Base-by-base conservation (phyloP, 2,113 vertebrate genomes). In the Taurulus bubalis region DNA sequence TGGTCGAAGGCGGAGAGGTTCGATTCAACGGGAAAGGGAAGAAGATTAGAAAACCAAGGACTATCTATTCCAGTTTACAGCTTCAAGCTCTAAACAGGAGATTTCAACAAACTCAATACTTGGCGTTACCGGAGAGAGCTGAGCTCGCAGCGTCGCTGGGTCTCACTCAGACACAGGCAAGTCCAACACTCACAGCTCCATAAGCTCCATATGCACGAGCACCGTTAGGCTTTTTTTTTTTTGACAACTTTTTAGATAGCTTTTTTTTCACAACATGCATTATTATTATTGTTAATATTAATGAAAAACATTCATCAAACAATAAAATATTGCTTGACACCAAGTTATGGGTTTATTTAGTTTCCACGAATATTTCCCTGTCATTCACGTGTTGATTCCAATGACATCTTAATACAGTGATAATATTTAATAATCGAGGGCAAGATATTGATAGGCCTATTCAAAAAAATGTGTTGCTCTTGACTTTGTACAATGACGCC, bases 1-100 rank as follows among this genome's bases (percentile, higher is more conserved):
- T 99, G 90, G 98, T 99, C 88, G 98, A 99, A 95, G 98, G 98
- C 63, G 98, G 98, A 62, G 98, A 99, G 93, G 98, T 99, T 81
- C 97, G 98, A 38, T 99, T 99, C 92, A 99, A 99, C 85, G 98
- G 98, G 24, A 99, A 99, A 88, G 98, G 98, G 55, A 99, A 99
- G 92, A 99, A 99, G 95, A 99, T 99, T 59, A 97, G 98, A 78
- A 99, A 99, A 93, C 98, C 98, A 89, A 96, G 98, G 94, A 99
- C 98, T 92, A 99, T 99, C 91, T 99, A 99, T 93, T 99, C 98
- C 87, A 99, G 98, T 95, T 96, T 99, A 92, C 98, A 99, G 91
- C 95, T 99, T 59, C 98, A 99, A 91, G 97, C 98, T 89, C 94
- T 99, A 86, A 99, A 99, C 94, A 95, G 98, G 93, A 96, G 98